Evolutionary conservation across 2,113 vertebrate genomes (phyloP).

Genomic region (Oryzias javanicus): DNA sequence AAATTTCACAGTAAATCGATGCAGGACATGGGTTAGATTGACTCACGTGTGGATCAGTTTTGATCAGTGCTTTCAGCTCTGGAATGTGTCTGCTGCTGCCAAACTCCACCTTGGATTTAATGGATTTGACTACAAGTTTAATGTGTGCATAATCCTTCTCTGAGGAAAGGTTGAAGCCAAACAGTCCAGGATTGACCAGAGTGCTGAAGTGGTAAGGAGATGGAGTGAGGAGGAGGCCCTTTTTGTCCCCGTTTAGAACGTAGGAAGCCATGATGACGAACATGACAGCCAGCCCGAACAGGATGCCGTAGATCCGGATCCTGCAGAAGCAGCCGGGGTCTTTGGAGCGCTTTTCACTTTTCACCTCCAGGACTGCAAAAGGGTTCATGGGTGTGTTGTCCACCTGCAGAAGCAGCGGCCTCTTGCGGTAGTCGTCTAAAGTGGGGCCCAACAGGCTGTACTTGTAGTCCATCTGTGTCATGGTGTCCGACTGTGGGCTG

Average conservation of each 20-base stretch:
- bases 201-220: constrained; percentile 84
- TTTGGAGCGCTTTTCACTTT: constrained; percentile 76
- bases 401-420: constrained; percentile 69
- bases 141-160: constrained; percentile 81
- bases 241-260: constrained; percentile 85
- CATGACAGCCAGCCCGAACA: constrained; percentile 83
- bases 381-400: constrained; percentile 81
- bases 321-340: constrained; percentile 77
- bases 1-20: constrained; percentile 1
- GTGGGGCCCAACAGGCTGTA: constrained; percentile 68
- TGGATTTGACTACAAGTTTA: constrained; percentile 82
- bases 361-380: constrained; percentile 85
- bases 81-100: constrained; percentile 78
- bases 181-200: constrained; percentile 77
- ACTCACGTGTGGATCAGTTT: constrained; percentile 90
- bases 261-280: constrained; percentile 91
- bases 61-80: constrained; percentile 78
- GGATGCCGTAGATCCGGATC: constrained; percentile 83
- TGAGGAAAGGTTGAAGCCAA: constrained; percentile 81
- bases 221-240: constrained; percentile 80
- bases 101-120: constrained; percentile 84
- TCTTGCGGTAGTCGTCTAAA: constrained; percentile 64
- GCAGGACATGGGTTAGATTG: not conserved
- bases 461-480: constrained; percentile 72
- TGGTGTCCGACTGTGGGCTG: constrained; percentile 32